A percentile compares a stretch with the other conserved stretches of the same genome.
These are phyloP conservation scores for Tryphoninae sp. DNA, from an alignment of 2,888 invertebrate genomes.

Conservation along the genomic window DNA sequence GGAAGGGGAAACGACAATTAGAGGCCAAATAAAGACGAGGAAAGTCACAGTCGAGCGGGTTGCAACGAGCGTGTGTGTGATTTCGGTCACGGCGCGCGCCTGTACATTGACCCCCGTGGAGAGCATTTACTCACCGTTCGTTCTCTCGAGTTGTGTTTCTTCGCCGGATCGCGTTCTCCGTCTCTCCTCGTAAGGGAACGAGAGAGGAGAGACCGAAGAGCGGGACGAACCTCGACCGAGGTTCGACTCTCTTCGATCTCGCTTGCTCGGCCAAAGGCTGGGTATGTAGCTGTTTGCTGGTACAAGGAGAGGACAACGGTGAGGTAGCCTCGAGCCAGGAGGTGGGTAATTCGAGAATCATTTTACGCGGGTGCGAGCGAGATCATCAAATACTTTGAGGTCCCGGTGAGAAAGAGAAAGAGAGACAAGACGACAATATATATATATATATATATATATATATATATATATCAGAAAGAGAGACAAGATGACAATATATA, in stretches of 20 bases:
- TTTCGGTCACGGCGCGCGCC: slow-evolving; percentile 80
- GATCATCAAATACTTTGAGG: slow-evolving; percentile 7
- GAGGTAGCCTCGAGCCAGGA: not conserved
- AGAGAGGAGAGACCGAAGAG: slow-evolving; percentile 15
- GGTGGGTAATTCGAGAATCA: not conserved
- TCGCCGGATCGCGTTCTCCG: slow-evolving; percentile 20
- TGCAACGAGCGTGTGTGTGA: slow-evolving; percentile 79
- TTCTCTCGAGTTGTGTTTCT: slow-evolving; percentile 42
- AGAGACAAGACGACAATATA: not conserved
- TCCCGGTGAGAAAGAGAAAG: slow-evolving; percentile 31
- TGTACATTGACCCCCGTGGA: slow-evolving; percentile 79
- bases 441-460: not conserved
- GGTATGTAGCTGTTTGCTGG: not conserved
- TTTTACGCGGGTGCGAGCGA: not conserved
- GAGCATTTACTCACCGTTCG: slow-evolving; percentile 72
- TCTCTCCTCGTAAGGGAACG: slow-evolving; percentile 64
- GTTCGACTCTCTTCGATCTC: slow-evolving; percentile 23
- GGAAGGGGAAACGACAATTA: slow-evolving; percentile 74
- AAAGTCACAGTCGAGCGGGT: slow-evolving; percentile 79
- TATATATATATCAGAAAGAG: slow-evolving; percentile 11
- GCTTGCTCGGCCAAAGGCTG: not conserved
- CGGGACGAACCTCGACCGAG: not conserved
- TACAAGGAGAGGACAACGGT: not conserved
- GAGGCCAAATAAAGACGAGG: slow-evolving; percentile 73
- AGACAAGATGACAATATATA: not conserved